These are phyloP conservation scores for Siniperca undulata DNA, from an alignment of 2,797 vertebrate genomes.

Conservation along the genomic window DNA sequence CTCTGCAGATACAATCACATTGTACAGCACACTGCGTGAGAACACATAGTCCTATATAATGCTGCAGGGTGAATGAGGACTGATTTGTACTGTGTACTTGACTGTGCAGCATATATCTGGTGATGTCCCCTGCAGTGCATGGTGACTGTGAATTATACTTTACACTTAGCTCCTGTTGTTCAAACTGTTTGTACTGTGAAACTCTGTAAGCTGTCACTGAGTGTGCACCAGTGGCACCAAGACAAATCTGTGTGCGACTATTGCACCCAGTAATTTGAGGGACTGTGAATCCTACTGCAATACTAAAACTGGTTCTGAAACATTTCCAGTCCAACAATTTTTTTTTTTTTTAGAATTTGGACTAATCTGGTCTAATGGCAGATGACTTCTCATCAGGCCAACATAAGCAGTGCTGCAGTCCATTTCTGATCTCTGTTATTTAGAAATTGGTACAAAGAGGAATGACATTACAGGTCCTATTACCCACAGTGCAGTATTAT, in stretches of 20 bases:
- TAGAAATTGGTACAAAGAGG: not conserved
- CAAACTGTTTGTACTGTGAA: slow-evolving; percentile 47
- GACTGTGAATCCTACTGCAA: not conserved
- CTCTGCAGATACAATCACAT: slow-evolving; percentile 41
- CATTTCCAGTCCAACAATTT: not conserved
- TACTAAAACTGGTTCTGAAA: not conserved
- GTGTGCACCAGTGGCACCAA: slow-evolving; percentile 36
- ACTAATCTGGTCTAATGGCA: slow-evolving; percentile 7
- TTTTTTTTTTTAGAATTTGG: not conserved
- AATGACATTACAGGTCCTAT: not conserved
- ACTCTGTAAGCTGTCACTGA: slow-evolving; percentile 41
- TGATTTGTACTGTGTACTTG: slow-evolving; percentile 43
- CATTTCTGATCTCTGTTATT: not conserved
- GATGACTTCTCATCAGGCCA: not conserved
- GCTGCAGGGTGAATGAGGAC: slow-evolving; percentile 37
- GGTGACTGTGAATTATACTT: slow-evolving; percentile 62
- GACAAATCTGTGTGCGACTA: slow-evolving; percentile 42
- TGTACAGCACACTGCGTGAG: slow-evolving; percentile 10
- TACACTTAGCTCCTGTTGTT: slow-evolving; percentile 58
- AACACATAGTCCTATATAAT: slow-evolving; percentile 15
- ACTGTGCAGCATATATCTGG: slow-evolving; percentile 52
- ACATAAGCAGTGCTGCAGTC: not conserved
- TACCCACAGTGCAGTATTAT: not conserved
- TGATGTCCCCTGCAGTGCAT: slow-evolving; percentile 43
- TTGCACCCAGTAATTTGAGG: slow-evolving; percentile 25